phyloP scores from a whole-genome alignment of 2,113 vertebrate genomes.

The Oxyura jamaicensis region DNA sequence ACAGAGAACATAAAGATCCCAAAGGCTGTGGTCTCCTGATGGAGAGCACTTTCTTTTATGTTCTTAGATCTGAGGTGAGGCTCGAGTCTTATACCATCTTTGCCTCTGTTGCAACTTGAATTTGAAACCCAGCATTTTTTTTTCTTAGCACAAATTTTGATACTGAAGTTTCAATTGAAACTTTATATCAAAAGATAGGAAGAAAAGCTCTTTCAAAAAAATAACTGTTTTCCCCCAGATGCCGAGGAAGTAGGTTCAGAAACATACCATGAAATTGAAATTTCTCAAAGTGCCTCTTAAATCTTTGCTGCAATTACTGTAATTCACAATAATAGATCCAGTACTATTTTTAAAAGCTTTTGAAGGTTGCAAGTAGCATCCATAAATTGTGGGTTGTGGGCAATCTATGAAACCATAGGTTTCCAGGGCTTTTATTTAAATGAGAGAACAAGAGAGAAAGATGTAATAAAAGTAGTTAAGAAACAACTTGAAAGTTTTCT shows the following conservation, averaged over 20 bases:
- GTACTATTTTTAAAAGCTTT: slow-evolving; percentile 81
- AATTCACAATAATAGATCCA: slow-evolving; percentile 80
- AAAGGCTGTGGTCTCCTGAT: not conserved
- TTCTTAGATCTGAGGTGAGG: not conserved
- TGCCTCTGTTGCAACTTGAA: slow-evolving; percentile 19
- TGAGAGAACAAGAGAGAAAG: slow-evolving; percentile 64
- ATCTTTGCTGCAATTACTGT: slow-evolving; percentile 80
- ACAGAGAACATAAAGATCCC: not conserved
- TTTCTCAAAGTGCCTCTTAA: slow-evolving; percentile 80
- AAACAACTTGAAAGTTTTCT: slow-evolving; percentile 36
- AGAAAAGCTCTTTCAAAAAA: slow-evolving; percentile 72
- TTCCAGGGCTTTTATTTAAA: slow-evolving; percentile 77
- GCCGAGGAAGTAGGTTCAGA: slow-evolving; percentile 65
- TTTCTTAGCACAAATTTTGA: slow-evolving; percentile 41
- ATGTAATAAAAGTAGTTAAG: slow-evolving; percentile 58
- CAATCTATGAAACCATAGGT: slow-evolving; percentile 70
- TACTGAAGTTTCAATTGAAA: slow-evolving; percentile 55
- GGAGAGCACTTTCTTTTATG: not conserved
- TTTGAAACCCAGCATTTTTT: slow-evolving; percentile 32
- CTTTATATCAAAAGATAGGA: slow-evolving; percentile 56
- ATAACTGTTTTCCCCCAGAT: slow-evolving; percentile 46
- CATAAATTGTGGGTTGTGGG: slow-evolving; percentile 75
- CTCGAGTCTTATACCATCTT: not conserved
- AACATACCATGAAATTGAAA: slow-evolving; percentile 71
- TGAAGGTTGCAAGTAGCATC: slow-evolving; percentile 78